These are phyloP conservation scores for Caenorhabditis doughertyi DNA, from an alignment of 2,888 invertebrate genomes.

Conservation along the genomic window DNA sequence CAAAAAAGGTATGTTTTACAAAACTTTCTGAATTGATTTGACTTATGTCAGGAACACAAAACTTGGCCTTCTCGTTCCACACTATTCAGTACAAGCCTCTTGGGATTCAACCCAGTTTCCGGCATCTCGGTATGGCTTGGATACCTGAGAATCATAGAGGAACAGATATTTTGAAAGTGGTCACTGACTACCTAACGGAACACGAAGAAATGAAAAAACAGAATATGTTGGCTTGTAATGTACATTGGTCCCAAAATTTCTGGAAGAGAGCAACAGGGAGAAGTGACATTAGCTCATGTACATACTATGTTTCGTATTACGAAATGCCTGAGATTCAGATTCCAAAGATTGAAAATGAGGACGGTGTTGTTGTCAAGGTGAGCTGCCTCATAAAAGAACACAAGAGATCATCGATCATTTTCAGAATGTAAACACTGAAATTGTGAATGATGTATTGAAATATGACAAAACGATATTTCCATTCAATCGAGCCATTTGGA, in stretches of 20 bases:
- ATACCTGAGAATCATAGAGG: constrained; percentile 40
- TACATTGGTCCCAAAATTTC: constrained; percentile 49
- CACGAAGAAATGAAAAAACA: constrained; percentile 29
- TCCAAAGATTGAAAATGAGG: background rate
- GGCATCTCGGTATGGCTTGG: constrained; percentile 52
- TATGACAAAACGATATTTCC: constrained; percentile 47
- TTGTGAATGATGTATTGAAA: constrained; percentile 20
- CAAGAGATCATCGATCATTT: constrained; percentile 21
- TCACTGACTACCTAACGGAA: constrained; percentile 16
- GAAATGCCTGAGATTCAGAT: constrained; percentile 31
- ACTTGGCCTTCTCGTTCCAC: constrained; percentile 20
- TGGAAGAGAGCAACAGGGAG: constrained; percentile 42
- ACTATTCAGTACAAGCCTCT: constrained; percentile 49
- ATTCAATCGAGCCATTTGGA: constrained; percentile 34
- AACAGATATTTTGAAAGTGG: constrained; percentile 35
- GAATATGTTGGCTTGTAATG: constrained; percentile 50
- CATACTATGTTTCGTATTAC: constrained; percentile 46
- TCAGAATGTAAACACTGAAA: constrained; percentile 28
- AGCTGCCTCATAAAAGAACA: background rate
- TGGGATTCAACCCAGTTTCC: constrained; percentile 30
- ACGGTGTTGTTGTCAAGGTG: constrained; percentile 40
- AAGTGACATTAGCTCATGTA: constrained; percentile 36
- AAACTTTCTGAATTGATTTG: background rate
- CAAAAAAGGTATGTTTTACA: background rate
- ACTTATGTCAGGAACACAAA: constrained; percentile 10